These are phyloP conservation scores for Squalus acanthias DNA, from an alignment of 2,797 vertebrate species.

Conservation along the genomic window DNA sequence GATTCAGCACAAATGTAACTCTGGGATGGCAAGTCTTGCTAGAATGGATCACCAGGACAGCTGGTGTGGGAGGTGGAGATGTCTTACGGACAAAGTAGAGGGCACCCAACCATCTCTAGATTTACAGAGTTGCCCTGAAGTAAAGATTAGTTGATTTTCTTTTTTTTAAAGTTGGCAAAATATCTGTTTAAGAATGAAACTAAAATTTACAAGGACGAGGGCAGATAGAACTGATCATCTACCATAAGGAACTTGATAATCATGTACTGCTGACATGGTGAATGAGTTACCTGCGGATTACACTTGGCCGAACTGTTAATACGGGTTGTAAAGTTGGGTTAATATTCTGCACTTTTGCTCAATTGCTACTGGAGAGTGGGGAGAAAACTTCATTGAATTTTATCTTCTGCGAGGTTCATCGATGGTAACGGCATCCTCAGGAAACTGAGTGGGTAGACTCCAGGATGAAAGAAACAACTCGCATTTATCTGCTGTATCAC, in stretches of 20 bases:
- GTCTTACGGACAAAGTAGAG: neutral
- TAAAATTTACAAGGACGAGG: neutral
- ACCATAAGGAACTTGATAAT: neutral
- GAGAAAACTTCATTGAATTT: neutral
- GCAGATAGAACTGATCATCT: neutral
- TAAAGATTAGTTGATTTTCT: too few species aligned
- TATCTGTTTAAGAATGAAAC: neutral
- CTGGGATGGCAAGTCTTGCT: neutral
- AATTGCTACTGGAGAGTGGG: neutral
- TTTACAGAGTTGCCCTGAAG: too few species aligned
- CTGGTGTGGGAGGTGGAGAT: neutral
- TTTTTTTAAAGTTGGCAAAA: neutral
- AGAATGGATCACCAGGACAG: neutral
- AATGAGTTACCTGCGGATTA: neutral
- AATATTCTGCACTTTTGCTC: neutral
- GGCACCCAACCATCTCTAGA: neutral
- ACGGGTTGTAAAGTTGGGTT: neutral
- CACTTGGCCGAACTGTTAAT: neutral
- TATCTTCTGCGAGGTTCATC: neutral
- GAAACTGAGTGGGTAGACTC: neutral
- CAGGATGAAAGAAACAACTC: neutral
- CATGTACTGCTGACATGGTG: neutral
- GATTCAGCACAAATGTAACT: neutral
- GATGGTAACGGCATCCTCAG: neutral
- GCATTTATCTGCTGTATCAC: too few species aligned